phyloP scores from a whole-genome alignment of 2,888 invertebrate species.

The Scaptomyza caliginosa region DNA sequence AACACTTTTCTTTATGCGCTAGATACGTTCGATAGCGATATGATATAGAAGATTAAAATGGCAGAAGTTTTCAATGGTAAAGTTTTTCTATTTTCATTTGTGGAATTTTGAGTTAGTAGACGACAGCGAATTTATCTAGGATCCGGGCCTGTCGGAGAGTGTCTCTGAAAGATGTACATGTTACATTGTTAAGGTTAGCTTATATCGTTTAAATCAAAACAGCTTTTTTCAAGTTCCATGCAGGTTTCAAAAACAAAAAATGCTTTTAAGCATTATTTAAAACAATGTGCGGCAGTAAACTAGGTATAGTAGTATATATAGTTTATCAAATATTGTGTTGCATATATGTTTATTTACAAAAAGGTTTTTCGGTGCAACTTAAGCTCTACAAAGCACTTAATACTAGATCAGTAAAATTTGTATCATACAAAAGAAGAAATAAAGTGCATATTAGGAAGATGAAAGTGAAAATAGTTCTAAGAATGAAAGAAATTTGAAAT shows the following conservation, averaged over 20 bases:
- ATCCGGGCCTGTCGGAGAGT: constrained; percentile 55
- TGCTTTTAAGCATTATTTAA: constrained; percentile 5
- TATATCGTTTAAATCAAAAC: constrained; percentile 1
- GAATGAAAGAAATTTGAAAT: neutral
- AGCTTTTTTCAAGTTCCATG: constrained; percentile 46
- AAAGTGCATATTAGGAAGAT: neutral
- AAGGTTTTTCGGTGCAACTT: constrained; percentile 33
- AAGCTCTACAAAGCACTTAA: constrained; percentile 40
- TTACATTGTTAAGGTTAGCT: constrained; percentile 37
- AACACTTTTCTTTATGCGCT: constrained; percentile 75
- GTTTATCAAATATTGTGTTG: constrained; percentile 14
- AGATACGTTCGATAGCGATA: constrained; percentile 48
- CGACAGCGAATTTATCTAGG: constrained; percentile 64
- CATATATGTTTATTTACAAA: constrained; percentile 58
- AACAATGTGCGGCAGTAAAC: constrained; percentile 7
- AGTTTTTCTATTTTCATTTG: constrained; percentile 26
- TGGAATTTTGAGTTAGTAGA: constrained; percentile 76
- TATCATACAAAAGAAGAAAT: neutral
- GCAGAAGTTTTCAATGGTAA: constrained; percentile 62
- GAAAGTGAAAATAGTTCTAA: constrained; percentile 1
- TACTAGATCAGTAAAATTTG: neutral
- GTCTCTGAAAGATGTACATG: constrained; percentile 64
- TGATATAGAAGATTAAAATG: constrained; percentile 64
- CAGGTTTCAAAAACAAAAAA: constrained; percentile 18
- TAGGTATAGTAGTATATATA: constrained; percentile 1